Base-by-base conservation (phyloP, 2,113 vertebrate species). In the Solea solea region DNA sequence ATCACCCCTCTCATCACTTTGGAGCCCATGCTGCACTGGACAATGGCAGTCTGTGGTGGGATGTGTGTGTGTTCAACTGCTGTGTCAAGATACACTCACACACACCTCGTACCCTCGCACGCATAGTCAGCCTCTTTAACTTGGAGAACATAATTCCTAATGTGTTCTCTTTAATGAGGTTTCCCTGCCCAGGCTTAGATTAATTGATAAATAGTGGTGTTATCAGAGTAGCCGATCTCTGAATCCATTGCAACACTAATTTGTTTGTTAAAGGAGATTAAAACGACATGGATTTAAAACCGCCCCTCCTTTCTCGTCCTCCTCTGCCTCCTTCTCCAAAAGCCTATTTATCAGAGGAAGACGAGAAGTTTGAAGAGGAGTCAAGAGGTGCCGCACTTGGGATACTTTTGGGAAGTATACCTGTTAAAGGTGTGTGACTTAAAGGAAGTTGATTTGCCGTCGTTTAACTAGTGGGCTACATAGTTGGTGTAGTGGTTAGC, bases 251-350 rank as follows among this genome's bases (percentile, higher is more conserved):
- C 89, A 83, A 76, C 89, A 74, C 85, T 91, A 89, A 92, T 94
- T 93, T 94, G 93, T 93, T 94, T 94, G 91, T 92, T 92, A 88
- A 93, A 92, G 89, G 82, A 91, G 88, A 93, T 93, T 91, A 91
- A 88, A 82, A 77, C 68, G 61, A 71, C 87, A 88, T 84, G 90
- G 90, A 87, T 91, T 84, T 86, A 86, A 74, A 76, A 60, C 54
- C 69, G 2, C 34, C 66, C 72, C 57, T 21, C 51, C 7, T 54
- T 16, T 46, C 45, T 76, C 62, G 39, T 64, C 61, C 64, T 61
- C 16, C 56, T 66, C 15, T 21, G 59, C 49, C 41, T 69, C 60
- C 60, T 64, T 68, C 62, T 72, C 62, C 63, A 60, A 59, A 64
- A 80, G 76, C 64, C 70, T 83, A 71, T 78, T 62, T 66, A 59